Evolutionary conservation across 2,888 invertebrate genomes (phyloP).

Genomic region (Euclidia mi): DNA sequence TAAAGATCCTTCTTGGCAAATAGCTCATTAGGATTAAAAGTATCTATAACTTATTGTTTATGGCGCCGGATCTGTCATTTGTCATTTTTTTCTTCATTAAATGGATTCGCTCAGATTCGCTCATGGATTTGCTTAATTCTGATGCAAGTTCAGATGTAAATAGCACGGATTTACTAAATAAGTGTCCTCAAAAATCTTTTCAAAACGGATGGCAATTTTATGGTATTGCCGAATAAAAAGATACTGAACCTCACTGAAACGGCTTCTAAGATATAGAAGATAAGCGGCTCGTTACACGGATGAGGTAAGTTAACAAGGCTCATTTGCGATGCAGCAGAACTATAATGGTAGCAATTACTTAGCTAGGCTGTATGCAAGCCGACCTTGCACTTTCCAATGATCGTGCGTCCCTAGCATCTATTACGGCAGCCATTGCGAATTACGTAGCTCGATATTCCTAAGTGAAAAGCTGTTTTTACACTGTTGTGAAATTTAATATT

Average conservation of each 20-base stretch:
- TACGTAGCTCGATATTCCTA: conserved; percentile 40
- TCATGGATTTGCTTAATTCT: too few species aligned
- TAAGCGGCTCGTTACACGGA: neutral
- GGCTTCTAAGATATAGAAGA: conserved; percentile 1
- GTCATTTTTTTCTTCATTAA: too few species aligned
- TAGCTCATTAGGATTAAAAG: too few species aligned
- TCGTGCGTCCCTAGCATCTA: conserved; percentile 48
- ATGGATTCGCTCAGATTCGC: too few species aligned
- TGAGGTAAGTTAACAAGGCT: conserved; percentile 12
- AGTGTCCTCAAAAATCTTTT: too few species aligned
- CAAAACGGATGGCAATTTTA: too few species aligned
- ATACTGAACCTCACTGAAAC: neutral
- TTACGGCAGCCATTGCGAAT: conserved; percentile 36
- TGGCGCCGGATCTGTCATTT: too few species aligned
- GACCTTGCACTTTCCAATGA: conserved; percentile 61
- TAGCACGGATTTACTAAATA: too few species aligned
- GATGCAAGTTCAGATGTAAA: too few species aligned
- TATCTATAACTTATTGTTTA: too few species aligned
- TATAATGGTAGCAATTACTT: conserved; percentile 19
- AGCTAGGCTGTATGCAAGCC: conserved; percentile 2
- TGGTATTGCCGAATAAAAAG: neutral
- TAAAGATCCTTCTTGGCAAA: too few species aligned
- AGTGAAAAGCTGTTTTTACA: conserved; percentile 21
- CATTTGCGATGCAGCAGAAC: conserved; percentile 9
- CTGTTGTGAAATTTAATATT: neutral